Base-by-base conservation (phyloP, 1,140 invertebrate species). In the Thaumetopoea pityocampa region DNA sequence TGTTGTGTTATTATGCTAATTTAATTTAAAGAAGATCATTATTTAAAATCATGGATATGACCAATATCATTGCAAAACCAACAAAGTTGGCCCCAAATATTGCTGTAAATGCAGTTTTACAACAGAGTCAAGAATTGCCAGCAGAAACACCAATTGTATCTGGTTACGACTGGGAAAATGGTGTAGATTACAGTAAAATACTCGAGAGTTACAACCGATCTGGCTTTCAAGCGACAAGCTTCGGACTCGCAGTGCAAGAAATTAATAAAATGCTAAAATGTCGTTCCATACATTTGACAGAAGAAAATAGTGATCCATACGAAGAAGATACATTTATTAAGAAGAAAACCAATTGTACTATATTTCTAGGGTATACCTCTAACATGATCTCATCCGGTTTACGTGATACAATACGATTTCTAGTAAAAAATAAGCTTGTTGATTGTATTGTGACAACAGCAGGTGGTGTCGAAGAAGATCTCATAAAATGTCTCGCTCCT, bases 371-470 rank as follows among this genome's bases (percentile, higher is more conserved):
- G 0, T 99, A 94, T 72, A 99, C 98, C 3, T 99, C 98, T 0
- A 99, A 99, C 77, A 93, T 99, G 88, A 93, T 97, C 5, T 99
- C 97, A 0, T 95, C 93, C 38, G 98, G 98, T 9, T 83, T 99
- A 24, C 84, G 98, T 63, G 98, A 99, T 55, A 93, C 94, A 0
- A 93, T 99, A 49, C 82, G 90, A 48, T 98, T 94, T 86, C 86
- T 99, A 38, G 95, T 95, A 2, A 90, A 99, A 78, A 94, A 99
- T 79, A 85, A 76, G 43, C 65, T 85, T 88, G 89, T 99, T 20
- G 98, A 99, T 82, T 98, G 96, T 69, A 90, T 99, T 47, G 98
- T 99, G 0, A 97, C 98, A 19, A 98, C 97, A 26, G 98, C 98
- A 8, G 98, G 98, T 11, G 98, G 98, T 9, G 89, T 99, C 1